phyloP scores from a whole-genome alignment of 2,888 invertebrate species.

The Sinelater perroti region DNA sequence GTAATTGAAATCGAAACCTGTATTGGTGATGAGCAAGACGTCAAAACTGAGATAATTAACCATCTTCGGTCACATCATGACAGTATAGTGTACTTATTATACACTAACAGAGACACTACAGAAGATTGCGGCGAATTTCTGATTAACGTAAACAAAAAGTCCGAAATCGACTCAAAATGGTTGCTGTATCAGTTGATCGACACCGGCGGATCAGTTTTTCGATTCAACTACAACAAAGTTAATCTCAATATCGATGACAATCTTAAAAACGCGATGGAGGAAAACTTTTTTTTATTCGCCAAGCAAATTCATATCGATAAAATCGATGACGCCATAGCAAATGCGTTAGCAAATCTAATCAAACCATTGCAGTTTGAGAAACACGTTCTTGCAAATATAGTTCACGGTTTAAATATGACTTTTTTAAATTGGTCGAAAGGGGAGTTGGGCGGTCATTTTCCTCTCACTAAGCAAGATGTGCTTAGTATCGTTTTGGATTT shows the following conservation, averaged over 20 bases:
- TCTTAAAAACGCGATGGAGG: not conserved
- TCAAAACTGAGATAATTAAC: not conserved
- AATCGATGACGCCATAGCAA: not conserved
- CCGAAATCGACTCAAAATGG: not conserved
- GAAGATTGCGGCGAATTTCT: constrained; percentile 2
- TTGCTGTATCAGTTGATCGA: not conserved
- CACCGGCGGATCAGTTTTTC: not conserved
- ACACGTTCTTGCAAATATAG: not conserved
- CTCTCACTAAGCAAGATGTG: constrained; percentile 6
- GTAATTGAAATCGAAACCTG: not conserved
- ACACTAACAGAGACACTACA: constrained; percentile 2
- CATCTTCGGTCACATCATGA: not conserved
- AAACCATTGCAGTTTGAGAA: not conserved
- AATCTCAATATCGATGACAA: not conserved
- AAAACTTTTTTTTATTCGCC: not conserved
- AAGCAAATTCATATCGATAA: not conserved
- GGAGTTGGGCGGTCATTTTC: constrained; percentile 3
- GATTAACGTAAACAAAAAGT: not conserved
- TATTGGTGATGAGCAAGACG: not conserved
- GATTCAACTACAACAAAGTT: not conserved
- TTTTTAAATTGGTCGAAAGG: constrained; percentile 8
- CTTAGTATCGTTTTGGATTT: no score
- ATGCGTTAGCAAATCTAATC: not conserved
- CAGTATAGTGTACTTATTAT: not conserved
- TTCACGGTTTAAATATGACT: not conserved